Conservation (phyloP, 2,113 vertebrate species). For the Clupea harengus region DNA sequence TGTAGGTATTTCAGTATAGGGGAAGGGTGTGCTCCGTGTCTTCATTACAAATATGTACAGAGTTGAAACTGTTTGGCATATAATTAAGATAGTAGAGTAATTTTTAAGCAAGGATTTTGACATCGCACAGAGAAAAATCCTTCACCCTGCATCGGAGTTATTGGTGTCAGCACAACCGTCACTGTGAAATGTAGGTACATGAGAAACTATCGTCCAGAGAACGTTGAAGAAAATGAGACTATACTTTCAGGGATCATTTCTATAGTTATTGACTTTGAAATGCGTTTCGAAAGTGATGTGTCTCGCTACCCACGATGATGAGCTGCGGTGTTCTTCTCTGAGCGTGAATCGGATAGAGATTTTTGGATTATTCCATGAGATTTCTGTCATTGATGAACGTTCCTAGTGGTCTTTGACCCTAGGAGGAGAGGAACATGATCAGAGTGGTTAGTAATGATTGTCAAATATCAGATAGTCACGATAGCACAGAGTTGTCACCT, state of each 20-base stretch:
- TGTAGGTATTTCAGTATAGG: too few relatives aligned
- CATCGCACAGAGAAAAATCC: too few relatives aligned
- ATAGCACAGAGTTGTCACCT: too few relatives aligned
- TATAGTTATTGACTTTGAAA: slow-evolving; percentile 63
- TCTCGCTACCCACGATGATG: slow-evolving; percentile 59
- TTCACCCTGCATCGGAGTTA: background rate
- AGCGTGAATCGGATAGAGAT: slow-evolving; percentile 47
- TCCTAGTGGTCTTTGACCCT: background rate
- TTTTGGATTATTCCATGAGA: slow-evolving; percentile 38
- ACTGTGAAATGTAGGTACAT: background rate
- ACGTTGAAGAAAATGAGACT: slow-evolving; percentile 45
- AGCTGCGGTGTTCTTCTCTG: slow-evolving; percentile 51
- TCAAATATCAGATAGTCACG: too few relatives aligned
- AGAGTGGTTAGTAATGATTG: background rate
- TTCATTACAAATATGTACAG: too few relatives aligned
- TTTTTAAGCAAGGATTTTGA: too few relatives aligned
- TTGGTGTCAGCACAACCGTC: background rate
- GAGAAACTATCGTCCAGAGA: background rate
- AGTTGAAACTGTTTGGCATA: too few relatives aligned
- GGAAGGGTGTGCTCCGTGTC: too few relatives aligned
- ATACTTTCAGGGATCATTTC: slow-evolving; percentile 71
- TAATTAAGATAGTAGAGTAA: too few relatives aligned
- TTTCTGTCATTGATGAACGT: slow-evolving; percentile 57
- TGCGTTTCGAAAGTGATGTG: slow-evolving; percentile 61
- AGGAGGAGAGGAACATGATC: too few relatives aligned